These are phyloP conservation scores for Byasa hedistus DNA, from an alignment of 2,888 invertebrate genomes.

Conservation along the genomic window DNA sequence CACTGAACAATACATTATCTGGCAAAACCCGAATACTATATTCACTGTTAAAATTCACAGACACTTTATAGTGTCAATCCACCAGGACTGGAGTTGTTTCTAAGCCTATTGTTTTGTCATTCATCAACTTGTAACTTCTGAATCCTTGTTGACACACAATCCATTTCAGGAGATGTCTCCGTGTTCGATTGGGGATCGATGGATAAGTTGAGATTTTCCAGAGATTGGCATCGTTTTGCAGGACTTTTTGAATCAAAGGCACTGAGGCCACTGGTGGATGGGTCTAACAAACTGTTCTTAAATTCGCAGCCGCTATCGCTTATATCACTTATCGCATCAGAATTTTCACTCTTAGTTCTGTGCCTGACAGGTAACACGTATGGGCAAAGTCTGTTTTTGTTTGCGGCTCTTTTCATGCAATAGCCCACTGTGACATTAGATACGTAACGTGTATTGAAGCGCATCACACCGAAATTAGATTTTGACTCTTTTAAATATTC, in stretches of 20 bases:
- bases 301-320: conserved; percentile 57
- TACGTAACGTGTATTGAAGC: conserved; percentile 81
- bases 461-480: conserved; percentile 71
- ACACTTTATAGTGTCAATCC: conserved; percentile 35
- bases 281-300: conserved; percentile 62
- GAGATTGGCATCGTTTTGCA: conserved; percentile 81
- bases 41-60: conserved; percentile 30
- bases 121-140: conserved; percentile 82
- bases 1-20: conserved; percentile 63
- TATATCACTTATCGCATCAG: conserved; percentile 71
- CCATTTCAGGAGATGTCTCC: conserved; percentile 78
- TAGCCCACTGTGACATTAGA: conserved; percentile 82
- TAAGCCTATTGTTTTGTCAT: conserved; percentile 54
- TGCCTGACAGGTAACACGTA: conserved; percentile 79
- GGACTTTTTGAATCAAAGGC: conserved; percentile 57
- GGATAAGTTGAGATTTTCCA: conserved; percentile 78
- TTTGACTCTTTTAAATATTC: conserved; percentile 79
- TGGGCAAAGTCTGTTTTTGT: conserved; percentile 80
- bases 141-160: conserved; percentile 81
- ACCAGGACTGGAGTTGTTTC: conserved; percentile 41
- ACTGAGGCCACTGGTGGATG: conserved; percentile 64
- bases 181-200: conserved; percentile 57
- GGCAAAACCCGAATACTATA: conserved; percentile 38
- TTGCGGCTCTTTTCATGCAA: conserved; percentile 76
- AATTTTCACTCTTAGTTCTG: conserved; percentile 82